Conservation (phyloP, 2,888 invertebrate genomes). For the Sinotaia quadrata region DNA sequence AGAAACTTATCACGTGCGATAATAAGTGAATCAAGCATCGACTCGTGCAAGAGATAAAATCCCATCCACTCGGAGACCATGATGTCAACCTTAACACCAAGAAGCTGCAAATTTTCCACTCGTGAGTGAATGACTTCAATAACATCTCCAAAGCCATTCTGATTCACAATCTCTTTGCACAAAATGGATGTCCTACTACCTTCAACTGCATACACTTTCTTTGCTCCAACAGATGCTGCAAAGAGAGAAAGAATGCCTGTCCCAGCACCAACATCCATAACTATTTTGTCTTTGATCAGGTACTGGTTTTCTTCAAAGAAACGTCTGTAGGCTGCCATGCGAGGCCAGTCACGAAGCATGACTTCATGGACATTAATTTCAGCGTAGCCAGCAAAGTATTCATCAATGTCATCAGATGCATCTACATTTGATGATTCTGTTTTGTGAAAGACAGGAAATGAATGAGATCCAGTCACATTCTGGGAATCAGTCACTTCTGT, state of each 20-base stretch:
- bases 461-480: no score
- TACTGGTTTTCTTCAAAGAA: constrained; percentile 67
- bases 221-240: constrained; percentile 68
- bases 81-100: constrained; percentile 62
- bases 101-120: constrained; percentile 63
- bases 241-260: constrained; percentile 70
- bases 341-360: constrained; percentile 68
- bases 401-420: constrained; percentile 6
- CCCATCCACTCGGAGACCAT: constrained; percentile 73
- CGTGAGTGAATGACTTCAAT: constrained; percentile 62
- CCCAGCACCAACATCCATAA: constrained; percentile 75
- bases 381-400: constrained; percentile 66
- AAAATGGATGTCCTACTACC: constrained; percentile 61
- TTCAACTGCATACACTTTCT: constrained; percentile 69
- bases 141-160: constrained; percentile 57
- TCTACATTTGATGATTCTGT: no score
- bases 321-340: constrained; percentile 66
- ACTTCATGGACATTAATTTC: constrained; percentile 66
- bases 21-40: constrained; percentile 69
- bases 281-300: constrained; percentile 63
- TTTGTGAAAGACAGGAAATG: no score
- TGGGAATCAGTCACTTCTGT: no score
- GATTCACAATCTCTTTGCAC: constrained; percentile 60
- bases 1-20: constrained; percentile 67
- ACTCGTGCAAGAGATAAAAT: constrained; percentile 71